A percentile compares a stretch with the other conserved stretches of the same genome.
phyloP scores from a whole-genome alignment of 1,140 invertebrate species.

The Drosophila orena region DNA sequence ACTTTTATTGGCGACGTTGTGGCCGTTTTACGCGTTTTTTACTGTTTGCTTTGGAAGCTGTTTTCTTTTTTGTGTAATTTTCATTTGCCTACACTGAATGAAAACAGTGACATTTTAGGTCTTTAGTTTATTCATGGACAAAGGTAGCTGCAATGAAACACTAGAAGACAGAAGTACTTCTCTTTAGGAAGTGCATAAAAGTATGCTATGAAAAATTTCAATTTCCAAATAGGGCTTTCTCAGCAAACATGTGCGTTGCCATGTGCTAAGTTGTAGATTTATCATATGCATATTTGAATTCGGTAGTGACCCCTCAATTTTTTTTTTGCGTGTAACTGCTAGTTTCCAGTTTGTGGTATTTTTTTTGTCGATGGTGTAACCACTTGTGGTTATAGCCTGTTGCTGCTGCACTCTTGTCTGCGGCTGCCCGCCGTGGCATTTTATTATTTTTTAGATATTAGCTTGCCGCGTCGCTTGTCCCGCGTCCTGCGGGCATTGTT shows the following conservation, averaged over 20 bases:
- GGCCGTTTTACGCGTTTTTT: conserved; percentile 4
- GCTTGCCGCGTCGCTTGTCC: conserved; percentile 16
- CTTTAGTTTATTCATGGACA: not conserved
- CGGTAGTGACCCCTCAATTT: too few relatives aligned
- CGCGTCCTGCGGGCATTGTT: not conserved
- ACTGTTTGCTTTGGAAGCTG: not conserved
- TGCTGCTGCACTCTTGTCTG: conserved; percentile 16
- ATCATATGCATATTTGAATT: too few relatives aligned
- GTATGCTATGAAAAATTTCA: not conserved
- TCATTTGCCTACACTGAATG: not conserved
- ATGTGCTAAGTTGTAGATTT: too few relatives aligned
- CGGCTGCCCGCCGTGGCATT: conserved; percentile 6
- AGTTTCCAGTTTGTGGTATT: conserved; percentile 2
- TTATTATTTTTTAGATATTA: conserved; percentile 33
- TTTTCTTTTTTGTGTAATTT: not conserved
- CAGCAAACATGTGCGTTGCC: too few relatives aligned
- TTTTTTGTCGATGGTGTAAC: conserved; percentile 9
- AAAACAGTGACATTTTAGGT: not conserved
- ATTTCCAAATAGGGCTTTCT: too few relatives aligned
- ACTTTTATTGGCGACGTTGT: conserved; percentile 26
- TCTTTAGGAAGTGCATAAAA: not conserved
- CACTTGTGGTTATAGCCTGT: conserved; percentile 11
- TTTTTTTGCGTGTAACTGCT: not conserved
- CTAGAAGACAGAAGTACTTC: not conserved
- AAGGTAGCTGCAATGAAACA: not conserved